Conservation (phyloP, 1,140 invertebrate genomes). For the Lucilia cuprina region DNA sequence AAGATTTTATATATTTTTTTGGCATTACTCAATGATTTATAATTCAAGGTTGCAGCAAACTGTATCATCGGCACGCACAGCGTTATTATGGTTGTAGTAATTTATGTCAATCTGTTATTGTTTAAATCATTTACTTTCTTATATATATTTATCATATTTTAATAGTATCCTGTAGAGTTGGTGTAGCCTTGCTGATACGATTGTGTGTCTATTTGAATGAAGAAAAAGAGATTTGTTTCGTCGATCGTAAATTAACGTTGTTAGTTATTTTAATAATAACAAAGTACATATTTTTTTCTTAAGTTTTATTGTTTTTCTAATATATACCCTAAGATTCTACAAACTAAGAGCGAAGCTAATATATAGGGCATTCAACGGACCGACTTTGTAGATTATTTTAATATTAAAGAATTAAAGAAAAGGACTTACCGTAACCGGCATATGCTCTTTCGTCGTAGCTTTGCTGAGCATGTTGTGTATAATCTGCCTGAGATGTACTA, state of each 20-base stretch:
- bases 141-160: constrained; percentile 36
- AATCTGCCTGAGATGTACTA: constrained; percentile 56
- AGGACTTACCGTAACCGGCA: constrained; percentile 58
- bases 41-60: constrained; percentile 19
- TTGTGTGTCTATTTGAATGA: constrained; percentile 51
- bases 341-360: too few species aligned
- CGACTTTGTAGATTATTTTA: neutral
- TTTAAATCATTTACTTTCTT: neutral
- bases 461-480: constrained; percentile 53
- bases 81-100: constrained; percentile 45
- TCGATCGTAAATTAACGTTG: neutral
- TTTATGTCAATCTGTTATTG: constrained; percentile 15
- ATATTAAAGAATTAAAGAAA: neutral
- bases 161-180: constrained; percentile 60
- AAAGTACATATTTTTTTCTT: neutral
- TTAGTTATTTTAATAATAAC: constrained; percentile 9
- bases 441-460: constrained; percentile 57
- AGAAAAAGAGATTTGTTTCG: constrained; percentile 12
- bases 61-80: constrained; percentile 49
- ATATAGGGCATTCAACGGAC: neutral
- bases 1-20: constrained; percentile 39
- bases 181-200: constrained; percentile 59
- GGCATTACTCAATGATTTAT: constrained; percentile 49
- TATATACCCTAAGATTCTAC: neutral
- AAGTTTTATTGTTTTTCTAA: neutral